phyloP scores from a whole-genome alignment of 2,113 vertebrate species.

The Puma concolor region DNA sequence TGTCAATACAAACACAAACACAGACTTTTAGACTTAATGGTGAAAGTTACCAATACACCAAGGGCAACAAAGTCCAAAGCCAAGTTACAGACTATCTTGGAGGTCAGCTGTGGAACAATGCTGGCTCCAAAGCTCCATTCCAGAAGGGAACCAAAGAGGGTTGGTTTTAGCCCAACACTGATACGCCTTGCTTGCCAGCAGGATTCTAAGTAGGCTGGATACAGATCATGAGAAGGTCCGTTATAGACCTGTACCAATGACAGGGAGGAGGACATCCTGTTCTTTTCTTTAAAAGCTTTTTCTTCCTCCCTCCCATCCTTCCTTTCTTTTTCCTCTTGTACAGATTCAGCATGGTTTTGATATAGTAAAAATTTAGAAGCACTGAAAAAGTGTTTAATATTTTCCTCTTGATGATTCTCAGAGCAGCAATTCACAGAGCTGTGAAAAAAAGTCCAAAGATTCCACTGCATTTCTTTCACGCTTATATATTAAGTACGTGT shows the following conservation, averaged over 20 bases:
- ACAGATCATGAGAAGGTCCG: background rate
- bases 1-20: background rate
- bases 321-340: background rate
- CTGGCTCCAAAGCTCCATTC: background rate
- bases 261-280: background rate
- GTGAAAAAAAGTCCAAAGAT: background rate
- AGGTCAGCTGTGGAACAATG: background rate
- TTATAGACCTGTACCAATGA: background rate
- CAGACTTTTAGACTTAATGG: background rate
- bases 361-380: background rate
- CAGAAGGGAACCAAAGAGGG: background rate
- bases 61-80: background rate
- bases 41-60: background rate
- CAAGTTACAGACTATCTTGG: background rate
- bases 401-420: slow-evolving; percentile 23
- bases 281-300: background rate
- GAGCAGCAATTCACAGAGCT: background rate
- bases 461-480: background rate
- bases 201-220: background rate
- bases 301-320: background rate
- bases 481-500: background rate
- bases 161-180: background rate
- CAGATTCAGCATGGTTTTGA: background rate
- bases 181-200: background rate
- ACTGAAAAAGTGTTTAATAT: background rate